Conservation (phyloP, 2,797 vertebrate species). For the Myotis findleyi region DNA sequence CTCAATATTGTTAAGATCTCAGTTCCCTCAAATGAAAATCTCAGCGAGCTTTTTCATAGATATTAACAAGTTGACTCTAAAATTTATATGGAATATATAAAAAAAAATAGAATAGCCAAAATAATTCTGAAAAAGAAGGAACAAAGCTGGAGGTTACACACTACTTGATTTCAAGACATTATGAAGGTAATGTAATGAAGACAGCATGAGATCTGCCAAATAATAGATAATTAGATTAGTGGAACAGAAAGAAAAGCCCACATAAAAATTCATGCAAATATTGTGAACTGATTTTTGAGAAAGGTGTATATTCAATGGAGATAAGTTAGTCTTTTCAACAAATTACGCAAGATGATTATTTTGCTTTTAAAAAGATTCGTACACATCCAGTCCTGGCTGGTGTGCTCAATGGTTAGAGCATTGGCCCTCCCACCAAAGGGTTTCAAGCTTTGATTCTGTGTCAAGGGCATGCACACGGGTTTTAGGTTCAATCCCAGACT, state of each 20-base stretch:
- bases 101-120: background rate
- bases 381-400: no score
- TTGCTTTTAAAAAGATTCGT: conserved; percentile 35
- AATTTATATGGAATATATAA: background rate
- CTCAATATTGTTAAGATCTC: background rate
- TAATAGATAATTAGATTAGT: background rate
- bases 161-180: background rate
- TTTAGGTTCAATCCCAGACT: no score
- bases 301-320: background rate
- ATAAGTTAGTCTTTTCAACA: background rate
- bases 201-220: background rate
- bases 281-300: background rate
- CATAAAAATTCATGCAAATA: background rate
- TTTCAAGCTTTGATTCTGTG: no score
- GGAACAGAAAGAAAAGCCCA: background rate
- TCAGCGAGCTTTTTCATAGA: background rate
- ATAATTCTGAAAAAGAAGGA: background rate
- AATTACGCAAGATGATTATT: background rate
- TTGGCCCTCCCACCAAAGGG: no score
- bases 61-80: background rate
- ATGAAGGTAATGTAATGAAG: background rate
- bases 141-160: background rate
- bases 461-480: no score
- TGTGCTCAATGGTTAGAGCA: no score
- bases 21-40: background rate